Base-by-base conservation (phyloP, 2,888 invertebrate genomes). In the Oscheius sp. region DNA sequence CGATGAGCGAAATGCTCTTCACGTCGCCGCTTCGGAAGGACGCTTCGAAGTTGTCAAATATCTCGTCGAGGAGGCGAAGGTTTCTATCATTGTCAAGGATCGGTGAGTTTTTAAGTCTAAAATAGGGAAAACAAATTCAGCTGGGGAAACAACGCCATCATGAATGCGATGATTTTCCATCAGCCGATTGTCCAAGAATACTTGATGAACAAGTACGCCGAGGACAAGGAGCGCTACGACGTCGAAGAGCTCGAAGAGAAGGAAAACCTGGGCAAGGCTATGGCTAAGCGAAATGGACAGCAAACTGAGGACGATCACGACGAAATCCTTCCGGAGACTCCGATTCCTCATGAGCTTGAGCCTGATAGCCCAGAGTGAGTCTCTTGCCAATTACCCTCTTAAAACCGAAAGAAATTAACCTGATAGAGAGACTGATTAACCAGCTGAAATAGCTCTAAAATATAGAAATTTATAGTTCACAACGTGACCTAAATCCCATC, bases 1-100 rank as follows among this genome's bases (percentile, higher is more conserved):
- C 87, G 96, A 96, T 87, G 94, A 95, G 0, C 91, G 96, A 17
- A 96, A 96, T 1, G 96, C 96, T 1, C 89, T 97, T 53, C 96
- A 97, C 89, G 90, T 97, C 83, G 94, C 96, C 2, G 92, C 96
- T 0, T 93, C 95, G 8, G 96, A 97, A 88, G 96, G 96, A 10
- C 95, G 96, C 84, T 27, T 70, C 12, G 71, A 82, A 12, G 64
- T 75, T 8, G 74, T 78, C 50, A 76, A 76, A 65, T 82, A 78
- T 61, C 66, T 82, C 23, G 50, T 82, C 15, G 63, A 73, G 10
- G 70, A 70, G 10, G 76, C 74, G 1, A 70, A 70, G 37, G 79
- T 79, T 10, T 48, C n/a, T 17, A n/a, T 64, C 15, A 17, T n/a
- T 12, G 53, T 46, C n/a, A 61, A 50, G 23, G 68, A 68, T 34